Percentiles rank a stretch among this genome's conserved stretches.
Conservation (phyloP, 2,113 vertebrate species). For the Perca schrenkii region DNA sequence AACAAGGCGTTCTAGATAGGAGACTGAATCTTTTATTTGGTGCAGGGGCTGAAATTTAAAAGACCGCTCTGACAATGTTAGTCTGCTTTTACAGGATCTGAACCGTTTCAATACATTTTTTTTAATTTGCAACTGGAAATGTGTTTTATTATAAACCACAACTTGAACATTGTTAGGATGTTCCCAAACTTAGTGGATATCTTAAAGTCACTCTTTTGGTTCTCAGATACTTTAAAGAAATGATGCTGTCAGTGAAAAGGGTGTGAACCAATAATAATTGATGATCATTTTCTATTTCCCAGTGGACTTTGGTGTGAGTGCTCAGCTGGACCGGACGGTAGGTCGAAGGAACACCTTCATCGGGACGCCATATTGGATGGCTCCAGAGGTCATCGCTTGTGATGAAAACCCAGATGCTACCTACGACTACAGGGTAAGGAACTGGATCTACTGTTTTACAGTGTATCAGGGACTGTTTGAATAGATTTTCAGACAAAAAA, state of each 20-base stretch:
- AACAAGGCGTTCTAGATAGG: no score
- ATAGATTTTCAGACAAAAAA: not conserved
- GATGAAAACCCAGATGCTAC: slow-evolving; percentile 99
- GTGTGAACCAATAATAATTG: not conserved
- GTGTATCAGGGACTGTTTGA: not conserved
- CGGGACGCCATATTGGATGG: slow-evolving; percentile 99
- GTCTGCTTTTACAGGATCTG: no score
- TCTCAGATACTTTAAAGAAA: not conserved
- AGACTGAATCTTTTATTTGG: no score
- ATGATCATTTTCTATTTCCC: not conserved
- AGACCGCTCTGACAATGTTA: no score
- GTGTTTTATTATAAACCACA: no score
- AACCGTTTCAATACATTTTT: no score
- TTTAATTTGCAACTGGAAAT: no score
- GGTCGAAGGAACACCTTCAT: slow-evolving; percentile 98
- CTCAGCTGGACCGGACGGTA: slow-evolving; percentile 97
- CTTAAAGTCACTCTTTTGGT: not conserved
- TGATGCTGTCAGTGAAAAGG: not conserved
- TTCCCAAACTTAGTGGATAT: no score
- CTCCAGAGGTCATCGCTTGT: slow-evolving; percentile 98
- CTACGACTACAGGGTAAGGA: slow-evolving; percentile 96
- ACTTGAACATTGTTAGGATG: no score
- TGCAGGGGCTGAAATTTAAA: no score
- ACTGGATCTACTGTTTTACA: not conserved
- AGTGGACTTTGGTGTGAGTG: slow-evolving; percentile 99